A percentile compares a stretch with the other conserved stretches of the same genome.
Evolutionary conservation across 1,140 invertebrate genomes (phyloP).

Genomic region (Ceratosolen fusciceps): DNA sequence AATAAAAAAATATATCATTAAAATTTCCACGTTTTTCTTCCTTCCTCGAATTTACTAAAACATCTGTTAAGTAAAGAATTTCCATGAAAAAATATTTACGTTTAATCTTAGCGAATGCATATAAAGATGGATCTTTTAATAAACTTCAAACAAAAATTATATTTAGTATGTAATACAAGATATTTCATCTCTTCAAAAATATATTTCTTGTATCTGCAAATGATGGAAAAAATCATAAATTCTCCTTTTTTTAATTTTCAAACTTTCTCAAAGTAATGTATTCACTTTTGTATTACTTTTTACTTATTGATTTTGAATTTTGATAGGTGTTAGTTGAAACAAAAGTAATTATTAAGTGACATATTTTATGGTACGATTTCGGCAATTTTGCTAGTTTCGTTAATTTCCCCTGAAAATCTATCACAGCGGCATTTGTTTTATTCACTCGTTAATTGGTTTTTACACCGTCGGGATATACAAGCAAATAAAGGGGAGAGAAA

Average conservation of each 20-base stretch:
- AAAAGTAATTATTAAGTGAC: neutral
- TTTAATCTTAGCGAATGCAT: neutral
- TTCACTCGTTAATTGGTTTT: too few relatives aligned
- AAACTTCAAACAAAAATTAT: neutral
- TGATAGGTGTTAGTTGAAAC: neutral
- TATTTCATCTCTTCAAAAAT: too few relatives aligned
- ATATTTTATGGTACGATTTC: neutral
- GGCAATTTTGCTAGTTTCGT: neutral
- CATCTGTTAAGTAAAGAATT: neutral
- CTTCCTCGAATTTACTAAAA: neutral
- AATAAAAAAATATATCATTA: neutral
- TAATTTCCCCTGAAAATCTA: neutral
- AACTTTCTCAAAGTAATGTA: too few relatives aligned
- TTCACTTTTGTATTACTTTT: too few relatives aligned
- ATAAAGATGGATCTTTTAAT: neutral
- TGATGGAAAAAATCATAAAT: too few relatives aligned
- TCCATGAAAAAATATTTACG: neutral
- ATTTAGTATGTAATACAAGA: too few relatives aligned
- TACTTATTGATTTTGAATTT: too few relatives aligned
- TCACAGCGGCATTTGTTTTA: neutral
- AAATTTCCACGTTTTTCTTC: neutral
- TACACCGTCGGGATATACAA: too few relatives aligned
- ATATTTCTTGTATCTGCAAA: too few relatives aligned
- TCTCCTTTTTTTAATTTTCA: too few relatives aligned
- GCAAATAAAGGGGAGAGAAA: too few relatives aligned